Percentiles rank a stretch among this genome's conserved stretches.
phyloP scores from a whole-genome alignment of 2,113 vertebrate genomes.

The Nasalis larvatus region DNA sequence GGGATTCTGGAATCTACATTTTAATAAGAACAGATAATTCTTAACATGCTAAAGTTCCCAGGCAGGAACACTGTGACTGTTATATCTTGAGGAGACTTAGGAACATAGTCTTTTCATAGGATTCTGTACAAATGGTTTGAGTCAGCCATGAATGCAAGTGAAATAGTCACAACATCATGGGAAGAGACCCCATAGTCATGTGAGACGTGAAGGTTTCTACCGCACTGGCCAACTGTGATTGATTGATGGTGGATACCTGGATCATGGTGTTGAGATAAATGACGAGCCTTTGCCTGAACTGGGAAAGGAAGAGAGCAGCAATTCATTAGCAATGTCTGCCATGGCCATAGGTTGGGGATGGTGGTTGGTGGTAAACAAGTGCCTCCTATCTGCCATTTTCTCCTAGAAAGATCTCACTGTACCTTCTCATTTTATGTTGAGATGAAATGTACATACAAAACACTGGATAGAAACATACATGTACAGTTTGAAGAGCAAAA shows the following conservation, averaged over 20 bases:
- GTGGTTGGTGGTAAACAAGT: background rate
- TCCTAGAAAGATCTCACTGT: slow-evolving; percentile 42
- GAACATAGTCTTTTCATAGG: background rate
- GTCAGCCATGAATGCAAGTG: background rate
- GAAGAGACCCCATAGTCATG: background rate
- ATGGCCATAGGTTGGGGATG: background rate
- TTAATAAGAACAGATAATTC: background rate
- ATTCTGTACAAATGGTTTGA: slow-evolving; percentile 6
- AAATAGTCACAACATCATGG: background rate
- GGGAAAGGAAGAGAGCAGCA: background rate
- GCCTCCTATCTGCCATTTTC: background rate
- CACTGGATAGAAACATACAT: slow-evolving; percentile 37
- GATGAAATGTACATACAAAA: slow-evolving; percentile 14
- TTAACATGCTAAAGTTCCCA: background rate
- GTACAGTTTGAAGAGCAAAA: slow-evolving; percentile 46
- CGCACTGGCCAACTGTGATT: background rate
- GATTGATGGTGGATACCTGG: background rate
- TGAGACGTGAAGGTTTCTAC: background rate
- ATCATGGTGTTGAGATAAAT: background rate
- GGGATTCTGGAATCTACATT: background rate
- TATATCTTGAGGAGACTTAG: background rate
- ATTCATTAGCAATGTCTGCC: slow-evolving; percentile 28
- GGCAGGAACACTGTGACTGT: background rate
- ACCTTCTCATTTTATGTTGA: slow-evolving; percentile 15
- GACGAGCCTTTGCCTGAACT: background rate